phyloP scores from a whole-genome alignment of 2,113 vertebrate genomes.

The Neogale vison region DNA sequence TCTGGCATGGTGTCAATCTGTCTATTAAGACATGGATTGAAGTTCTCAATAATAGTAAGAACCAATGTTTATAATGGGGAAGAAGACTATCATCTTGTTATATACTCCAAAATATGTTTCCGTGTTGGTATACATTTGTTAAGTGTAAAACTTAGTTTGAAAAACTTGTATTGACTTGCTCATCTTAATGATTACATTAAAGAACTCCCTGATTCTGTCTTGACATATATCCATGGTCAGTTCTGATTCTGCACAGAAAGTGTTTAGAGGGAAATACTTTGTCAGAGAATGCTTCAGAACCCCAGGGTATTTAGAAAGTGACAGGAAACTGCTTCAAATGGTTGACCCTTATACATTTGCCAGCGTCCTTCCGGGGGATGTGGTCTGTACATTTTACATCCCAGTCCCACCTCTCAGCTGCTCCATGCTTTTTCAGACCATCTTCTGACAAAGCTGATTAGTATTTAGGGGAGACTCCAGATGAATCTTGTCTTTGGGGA shows the following conservation, averaged over 20 bases:
- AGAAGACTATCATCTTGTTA: not conserved
- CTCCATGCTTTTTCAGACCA: conserved; percentile 53
- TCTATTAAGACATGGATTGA: not conserved
- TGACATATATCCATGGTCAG: not conserved
- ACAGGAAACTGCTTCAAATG: conserved; percentile 56
- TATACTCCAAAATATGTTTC: not conserved
- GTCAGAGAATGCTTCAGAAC: conserved; percentile 60
- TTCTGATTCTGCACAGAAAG: not conserved
- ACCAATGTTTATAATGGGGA: not conserved
- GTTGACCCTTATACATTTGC: conserved; percentile 63
- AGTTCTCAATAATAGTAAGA: not conserved
- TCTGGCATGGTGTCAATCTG: not conserved
- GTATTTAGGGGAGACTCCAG: conserved; percentile 71
- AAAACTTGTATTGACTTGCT: not conserved
- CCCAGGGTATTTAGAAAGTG: conserved; percentile 55
- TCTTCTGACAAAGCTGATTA: conserved; percentile 71
- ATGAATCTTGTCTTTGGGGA: conserved; percentile 56
- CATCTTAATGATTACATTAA: not conserved
- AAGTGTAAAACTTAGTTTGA: not conserved
- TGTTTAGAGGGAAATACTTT: not conserved
- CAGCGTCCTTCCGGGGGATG: conserved; percentile 55
- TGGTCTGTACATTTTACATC: conserved; percentile 50
- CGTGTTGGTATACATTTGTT: not conserved
- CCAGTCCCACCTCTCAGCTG: not conserved
- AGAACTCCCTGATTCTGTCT: not conserved